A percentile compares a stretch with the other conserved stretches of the same genome.
Evolutionary conservation across 2,888 invertebrate genomes (phyloP).

Genomic region (Amiota mariae): DNA sequence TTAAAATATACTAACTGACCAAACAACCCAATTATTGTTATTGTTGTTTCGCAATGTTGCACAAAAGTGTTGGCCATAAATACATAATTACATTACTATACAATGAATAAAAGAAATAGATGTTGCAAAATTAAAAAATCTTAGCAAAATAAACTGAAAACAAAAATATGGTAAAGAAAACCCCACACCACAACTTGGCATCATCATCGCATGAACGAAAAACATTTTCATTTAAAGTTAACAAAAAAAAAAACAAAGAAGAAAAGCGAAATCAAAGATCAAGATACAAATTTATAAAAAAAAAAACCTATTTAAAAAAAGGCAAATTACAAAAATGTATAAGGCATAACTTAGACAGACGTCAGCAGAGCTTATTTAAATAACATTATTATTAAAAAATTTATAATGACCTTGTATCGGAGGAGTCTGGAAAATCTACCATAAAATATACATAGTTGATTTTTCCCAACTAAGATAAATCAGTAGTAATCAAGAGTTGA

Average conservation of each 20-base stretch:
- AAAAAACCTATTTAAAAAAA: background rate
- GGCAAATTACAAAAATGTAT: constrained; percentile 32
- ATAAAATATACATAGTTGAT: constrained; percentile 3
- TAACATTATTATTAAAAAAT: constrained; percentile 49
- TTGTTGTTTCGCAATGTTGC: constrained; percentile 42
- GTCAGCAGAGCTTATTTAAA: constrained; percentile 32
- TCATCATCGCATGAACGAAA: constrained; percentile 20
- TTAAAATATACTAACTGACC: constrained; percentile 55
- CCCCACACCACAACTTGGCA: background rate
- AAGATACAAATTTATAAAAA: background rate
- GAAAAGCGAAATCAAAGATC: constrained; percentile 22
- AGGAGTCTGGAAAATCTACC: background rate
- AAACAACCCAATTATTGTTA: constrained; percentile 63
- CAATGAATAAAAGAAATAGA: constrained; percentile 32
- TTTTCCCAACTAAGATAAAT: constrained; percentile 34
- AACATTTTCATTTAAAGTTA: background rate
- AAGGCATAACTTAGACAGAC: constrained; percentile 7
- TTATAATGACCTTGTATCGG: constrained; percentile 54
- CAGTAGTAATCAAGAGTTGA: constrained; percentile 37
- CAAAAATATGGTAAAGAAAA: too few species aligned
- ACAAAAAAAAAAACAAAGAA: constrained; percentile 24
- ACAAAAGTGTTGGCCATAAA: constrained; percentile 66
- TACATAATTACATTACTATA: constrained; percentile 54
- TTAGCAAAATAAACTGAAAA: too few species aligned
- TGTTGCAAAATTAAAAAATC: too few species aligned